phyloP scores from a whole-genome alignment of 2,113 vertebrate species.

The Asarcornis scutulata region DNA sequence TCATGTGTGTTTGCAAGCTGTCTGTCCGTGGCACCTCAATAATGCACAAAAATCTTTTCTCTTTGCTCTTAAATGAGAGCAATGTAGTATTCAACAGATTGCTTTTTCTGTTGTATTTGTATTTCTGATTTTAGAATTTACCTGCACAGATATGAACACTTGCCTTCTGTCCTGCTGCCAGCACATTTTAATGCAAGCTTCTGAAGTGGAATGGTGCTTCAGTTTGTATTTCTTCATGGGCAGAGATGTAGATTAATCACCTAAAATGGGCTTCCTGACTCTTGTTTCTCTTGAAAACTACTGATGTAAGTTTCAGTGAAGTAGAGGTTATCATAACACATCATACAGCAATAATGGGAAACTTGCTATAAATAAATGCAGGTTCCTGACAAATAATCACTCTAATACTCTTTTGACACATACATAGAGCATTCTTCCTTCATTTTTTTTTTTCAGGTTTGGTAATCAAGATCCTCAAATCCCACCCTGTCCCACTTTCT shows the following conservation, averaged over 20 bases:
- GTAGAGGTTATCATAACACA: neutral
- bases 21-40: neutral
- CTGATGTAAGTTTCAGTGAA: neutral
- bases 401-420: neutral
- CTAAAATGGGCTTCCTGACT: constrained; percentile 47
- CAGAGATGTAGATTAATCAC: constrained; percentile 50
- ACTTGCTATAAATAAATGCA: neutral
- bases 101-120: neutral
- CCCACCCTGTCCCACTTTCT: neutral
- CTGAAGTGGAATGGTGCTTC: constrained; percentile 19
- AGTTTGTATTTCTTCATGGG: neutral
- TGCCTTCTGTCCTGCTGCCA: constrained; percentile 42
- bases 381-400: neutral
- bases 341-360: neutral
- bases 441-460: neutral
- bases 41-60: neutral
- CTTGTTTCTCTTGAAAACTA: neutral
- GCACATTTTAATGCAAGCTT: neutral
- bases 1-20: neutral
- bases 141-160: neutral
- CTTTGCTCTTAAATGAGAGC: neutral
- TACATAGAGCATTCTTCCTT: neutral
- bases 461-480: neutral
- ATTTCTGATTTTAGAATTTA: constrained; percentile 13
- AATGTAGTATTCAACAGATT: neutral